Evolutionary conservation across 2,113 vertebrate genomes (phyloP), one percentile per base, ranked within the genome.

Genomic region (Triplophysa rosa): DNA sequence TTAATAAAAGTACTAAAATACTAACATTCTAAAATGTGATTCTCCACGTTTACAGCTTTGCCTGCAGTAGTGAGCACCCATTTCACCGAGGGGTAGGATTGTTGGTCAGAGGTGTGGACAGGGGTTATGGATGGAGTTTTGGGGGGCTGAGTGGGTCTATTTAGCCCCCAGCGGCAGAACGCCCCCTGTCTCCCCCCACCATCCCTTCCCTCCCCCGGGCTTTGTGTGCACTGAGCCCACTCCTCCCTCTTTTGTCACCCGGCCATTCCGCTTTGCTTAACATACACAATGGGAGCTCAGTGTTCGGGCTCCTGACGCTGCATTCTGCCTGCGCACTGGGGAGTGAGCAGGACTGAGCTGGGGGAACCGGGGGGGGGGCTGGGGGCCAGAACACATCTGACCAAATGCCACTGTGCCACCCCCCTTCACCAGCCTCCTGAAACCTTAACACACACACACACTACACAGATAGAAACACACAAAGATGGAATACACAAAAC

Each of bases 231-330:
- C 90, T 87, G 89, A 91, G 89, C 91, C 90, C 88, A 89, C 90
- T 91, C 92, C 92, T 90, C 92, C 92, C 91, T 90, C 90, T 92
- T 92, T 92, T 93, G 92, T 93, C 91, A 93, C 93, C 90, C 90
- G 88, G 90, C 89, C 91, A 93, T 94, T 93, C 91, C 91, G 92
- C 93, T 92, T 94, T 92, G 89, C 89, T 94, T 94, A 92, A 89
- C 91, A 92, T 87, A 88, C 90, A 94, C 91, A 94, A 94, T 91
- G 90, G 91, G 42, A 80, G 91, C 90, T 92, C 91, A 92, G 90
- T 93, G 89, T 87, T 91, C 85, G 83, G 91, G 89, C 90, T 90
- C 92, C 93, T 92, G 90, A 94, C 92, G 89, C 92, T 92, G 92
- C 93, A 93, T 92, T 93, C 93, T 92, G 90, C 89, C 90, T 90